Evolutionary conservation across 2,113 vertebrate genomes (phyloP), one percentile per base, ranked within the genome.

Genomic region (Oostethus manadensis): DNA sequence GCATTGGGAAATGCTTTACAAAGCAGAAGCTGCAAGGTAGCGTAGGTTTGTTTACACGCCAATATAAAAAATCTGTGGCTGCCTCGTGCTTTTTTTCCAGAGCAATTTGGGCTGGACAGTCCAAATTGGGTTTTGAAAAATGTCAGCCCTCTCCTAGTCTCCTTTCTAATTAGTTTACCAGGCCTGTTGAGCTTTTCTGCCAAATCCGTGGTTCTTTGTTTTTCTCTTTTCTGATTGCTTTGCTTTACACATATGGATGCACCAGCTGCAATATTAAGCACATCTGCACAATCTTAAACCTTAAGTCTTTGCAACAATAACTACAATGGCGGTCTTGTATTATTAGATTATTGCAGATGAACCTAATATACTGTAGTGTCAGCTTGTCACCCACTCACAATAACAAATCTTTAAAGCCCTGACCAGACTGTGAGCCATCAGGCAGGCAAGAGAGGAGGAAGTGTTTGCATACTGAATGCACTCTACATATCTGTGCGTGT

Each of bases 41-140:
- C 3, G 49, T 51, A 9, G 22, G 35, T 58, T 26, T 15, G 8
- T 56, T 56, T 57, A 53, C 9, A 33, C 11, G 17, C 6, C n/a
- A 20, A 35, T 35, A 15, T 26, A 16, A 18, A 40, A 9, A 64
- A 49, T 43, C 26, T 63, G 17, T 67, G 66, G 45, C 49, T 62
- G 57, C 9, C 49, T 29, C 15, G 15, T 63, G 38, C 17, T 16
- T 79, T 73, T 84, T 40, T 49, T 62, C n/a, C 26, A 40, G 48
- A 58, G 38, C 62, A 68, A 54, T 60, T 70, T 42, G 60, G 58
- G 80, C 71, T 79, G 72, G 68, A 65, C 44, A 51, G 62, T 65
- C 71, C 58, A 82, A 85, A 84, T 84, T 79, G 64, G 79, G 77
- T 84, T 87, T 76, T 45, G 58, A 67, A 68, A 82, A 85, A 88